Evolutionary conservation across 2,797 vertebrate genomes (phyloP).

Genomic region (Chelmon rostratus): DNA sequence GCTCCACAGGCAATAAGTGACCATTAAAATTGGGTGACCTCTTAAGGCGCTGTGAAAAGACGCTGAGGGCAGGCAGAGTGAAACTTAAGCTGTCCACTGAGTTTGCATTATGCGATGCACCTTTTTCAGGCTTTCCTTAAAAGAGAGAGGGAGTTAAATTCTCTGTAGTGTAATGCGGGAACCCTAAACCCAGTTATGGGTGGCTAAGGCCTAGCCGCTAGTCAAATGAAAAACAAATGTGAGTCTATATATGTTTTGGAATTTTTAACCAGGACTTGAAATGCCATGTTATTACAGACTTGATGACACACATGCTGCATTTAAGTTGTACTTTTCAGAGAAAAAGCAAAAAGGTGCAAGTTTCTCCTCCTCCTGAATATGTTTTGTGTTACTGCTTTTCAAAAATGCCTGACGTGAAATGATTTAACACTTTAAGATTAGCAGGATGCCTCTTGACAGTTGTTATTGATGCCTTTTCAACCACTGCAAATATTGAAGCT

Average conservation of each 20-base stretch:
- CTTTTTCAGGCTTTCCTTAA: conserved; percentile 61
- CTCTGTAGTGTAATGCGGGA: conserved; percentile 74
- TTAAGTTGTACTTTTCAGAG: conserved; percentile 59
- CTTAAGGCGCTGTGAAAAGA: conserved; percentile 84
- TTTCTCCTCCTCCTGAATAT: conserved; percentile 57
- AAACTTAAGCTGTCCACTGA: conserved; percentile 74
- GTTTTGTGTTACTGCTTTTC: conserved; percentile 69
- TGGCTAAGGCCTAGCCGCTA: conserved; percentile 76
- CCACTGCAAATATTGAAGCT: conserved; percentile 46
- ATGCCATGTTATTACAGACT: conserved; percentile 81
- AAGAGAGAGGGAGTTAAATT: conserved; percentile 69
- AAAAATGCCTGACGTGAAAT: conserved; percentile 30
- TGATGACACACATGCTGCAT: conserved; percentile 75
- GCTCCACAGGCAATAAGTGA: conserved; percentile 84
- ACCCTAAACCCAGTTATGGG: conserved; percentile 82
- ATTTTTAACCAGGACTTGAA: conserved; percentile 76
- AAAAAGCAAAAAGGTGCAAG: conserved; percentile 64
- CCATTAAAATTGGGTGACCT: conserved; percentile 85
- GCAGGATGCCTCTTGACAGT: conserved; percentile 43
- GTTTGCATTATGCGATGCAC: conserved; percentile 70
- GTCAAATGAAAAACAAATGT: conserved; percentile 92
- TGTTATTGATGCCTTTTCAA: conserved; percentile 55
- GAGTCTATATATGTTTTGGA: conserved; percentile 81
- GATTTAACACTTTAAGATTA: conserved; percentile 56
- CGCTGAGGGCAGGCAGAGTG: conserved; percentile 64